phyloP scores from a whole-genome alignment of 64 coral and sea anemone genomes.

The Anthopleura sola region DNA sequence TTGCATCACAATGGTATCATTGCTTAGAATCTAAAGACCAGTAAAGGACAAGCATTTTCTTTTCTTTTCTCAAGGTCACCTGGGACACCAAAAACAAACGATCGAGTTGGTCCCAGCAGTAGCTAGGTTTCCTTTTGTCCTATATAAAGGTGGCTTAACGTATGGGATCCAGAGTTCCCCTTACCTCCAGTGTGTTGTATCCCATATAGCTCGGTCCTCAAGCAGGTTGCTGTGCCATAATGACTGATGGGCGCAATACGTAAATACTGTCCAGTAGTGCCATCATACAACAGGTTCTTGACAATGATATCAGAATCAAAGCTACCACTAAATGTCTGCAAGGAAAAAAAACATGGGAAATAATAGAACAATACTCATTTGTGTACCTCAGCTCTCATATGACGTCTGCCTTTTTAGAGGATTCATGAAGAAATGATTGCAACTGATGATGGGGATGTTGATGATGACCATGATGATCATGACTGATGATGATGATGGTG shows the following conservation, averaged over 20 bases:
- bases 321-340: conserved; percentile 43
- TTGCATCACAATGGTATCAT: too few species aligned
- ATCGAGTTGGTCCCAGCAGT: not conserved
- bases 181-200: conserved; percentile 18
- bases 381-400: too few species aligned
- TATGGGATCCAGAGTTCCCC: not conserved
- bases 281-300: conserved; percentile 3
- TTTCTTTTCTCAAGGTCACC: too few species aligned
- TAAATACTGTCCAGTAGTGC: conserved; percentile 19
- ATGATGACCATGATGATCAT: not conserved
- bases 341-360: not conserved
- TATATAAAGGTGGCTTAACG: not conserved
- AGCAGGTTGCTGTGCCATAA: not conserved
- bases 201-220: conserved; percentile 46
- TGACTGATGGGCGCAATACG: conserved; percentile 6
- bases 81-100: not conserved
- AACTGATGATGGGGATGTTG: not conserved
- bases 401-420: too few species aligned
- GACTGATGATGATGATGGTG: too few species aligned
- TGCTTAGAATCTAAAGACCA: too few species aligned
- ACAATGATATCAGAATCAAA: conserved; percentile 7
- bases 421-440: too few species aligned
- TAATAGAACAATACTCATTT: too few species aligned
- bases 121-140: not conserved
- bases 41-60: too few species aligned